Evolutionary conservation across 2,797 vertebrate genomes (phyloP).

Genomic region (Benthosema pterotum): DNA sequence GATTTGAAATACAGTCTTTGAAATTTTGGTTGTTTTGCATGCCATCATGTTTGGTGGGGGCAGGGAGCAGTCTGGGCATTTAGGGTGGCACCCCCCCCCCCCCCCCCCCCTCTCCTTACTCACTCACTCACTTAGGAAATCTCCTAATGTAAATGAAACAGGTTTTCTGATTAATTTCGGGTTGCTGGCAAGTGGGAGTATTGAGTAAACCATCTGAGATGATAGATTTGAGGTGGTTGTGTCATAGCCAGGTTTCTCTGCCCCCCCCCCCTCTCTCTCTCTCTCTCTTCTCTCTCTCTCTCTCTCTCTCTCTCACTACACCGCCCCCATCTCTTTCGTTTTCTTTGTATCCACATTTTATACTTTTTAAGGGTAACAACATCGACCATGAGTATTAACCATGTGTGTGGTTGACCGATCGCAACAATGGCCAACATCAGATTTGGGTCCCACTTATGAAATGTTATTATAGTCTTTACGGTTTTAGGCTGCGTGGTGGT

Average conservation of each 20-base stretch:
- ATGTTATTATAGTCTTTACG: constrained; percentile 39
- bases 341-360: constrained; percentile 9
- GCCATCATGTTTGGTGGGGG: too few species aligned
- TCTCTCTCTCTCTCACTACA: not conserved
- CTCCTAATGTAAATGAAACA: constrained; percentile 1
- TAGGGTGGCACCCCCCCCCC: too few species aligned
- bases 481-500: constrained; percentile 21
- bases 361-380: constrained; percentile 37
- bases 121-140: constrained; percentile 22
- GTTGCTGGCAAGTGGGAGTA: constrained; percentile 32
- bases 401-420: constrained; percentile 23
- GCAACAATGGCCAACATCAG: constrained; percentile 10
- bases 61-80: too few species aligned
- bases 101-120: too few species aligned
- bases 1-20: too few species aligned
- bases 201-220: constrained; percentile 53
- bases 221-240: constrained; percentile 41
- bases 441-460: constrained; percentile 36
- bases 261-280: not conserved
- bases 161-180: constrained; percentile 23
- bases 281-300: too few species aligned
- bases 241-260: not conserved
- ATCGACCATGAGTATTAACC: constrained; percentile 58
- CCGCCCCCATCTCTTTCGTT: not conserved
- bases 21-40: too few species aligned